Percentiles rank a stretch among this genome's conserved stretches.
Conservation (phyloP, 2,113 vertebrate genomes). For the Verasper variegatus region DNA sequence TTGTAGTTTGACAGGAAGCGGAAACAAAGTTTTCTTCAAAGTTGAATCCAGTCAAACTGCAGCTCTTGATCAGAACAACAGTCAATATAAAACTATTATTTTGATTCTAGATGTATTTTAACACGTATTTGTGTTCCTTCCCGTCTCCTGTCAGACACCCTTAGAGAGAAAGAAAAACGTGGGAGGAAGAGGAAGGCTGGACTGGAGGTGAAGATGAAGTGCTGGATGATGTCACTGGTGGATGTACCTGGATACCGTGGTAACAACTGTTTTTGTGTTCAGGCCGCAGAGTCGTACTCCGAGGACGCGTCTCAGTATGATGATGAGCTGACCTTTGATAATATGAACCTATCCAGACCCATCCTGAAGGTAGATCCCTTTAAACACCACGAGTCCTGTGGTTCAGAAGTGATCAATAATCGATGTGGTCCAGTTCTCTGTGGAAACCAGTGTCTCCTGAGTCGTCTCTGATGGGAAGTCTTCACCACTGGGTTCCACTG, state of each 20-base stretch:
- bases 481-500: no score
- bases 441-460: no score
- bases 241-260: not conserved
- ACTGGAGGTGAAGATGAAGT: slow-evolving; percentile 67
- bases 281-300: slow-evolving; percentile 86
- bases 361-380: slow-evolving; percentile 89
- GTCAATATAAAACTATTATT: no score
- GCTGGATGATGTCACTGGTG: not conserved
- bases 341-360: slow-evolving; percentile 98
- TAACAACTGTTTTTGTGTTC: slow-evolving; percentile 27
- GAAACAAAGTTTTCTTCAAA: not conserved
- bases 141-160: slow-evolving; percentile 80
- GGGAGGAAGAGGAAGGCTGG: slow-evolving; percentile 80
- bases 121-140: not conserved
- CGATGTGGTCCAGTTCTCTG: no score
- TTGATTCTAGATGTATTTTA: no score
- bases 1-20: not conserved
- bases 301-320: slow-evolving; percentile 93
- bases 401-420: no score
- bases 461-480: no score
- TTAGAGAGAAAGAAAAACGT: slow-evolving; percentile 87
- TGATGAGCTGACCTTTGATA: slow-evolving; percentile 89
- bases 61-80: no score
- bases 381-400: not conserved
- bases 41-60: no score